Evolutionary conservation across 2,113 vertebrate species (phyloP).

Genomic region (Semnopithecus entellus): DNA sequence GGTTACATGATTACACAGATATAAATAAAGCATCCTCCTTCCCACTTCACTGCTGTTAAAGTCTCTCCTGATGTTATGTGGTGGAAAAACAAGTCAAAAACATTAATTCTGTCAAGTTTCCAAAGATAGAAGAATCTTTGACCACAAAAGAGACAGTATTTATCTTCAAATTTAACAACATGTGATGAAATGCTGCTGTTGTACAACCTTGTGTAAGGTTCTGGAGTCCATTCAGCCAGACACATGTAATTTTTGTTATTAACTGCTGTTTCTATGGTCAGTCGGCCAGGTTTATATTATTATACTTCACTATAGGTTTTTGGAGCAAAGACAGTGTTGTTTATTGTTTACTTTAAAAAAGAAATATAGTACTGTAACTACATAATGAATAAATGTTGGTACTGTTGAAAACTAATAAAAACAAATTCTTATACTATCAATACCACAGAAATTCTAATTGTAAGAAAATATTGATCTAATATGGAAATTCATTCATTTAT

Average conservation of each 20-base stretch:
- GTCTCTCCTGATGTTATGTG: not conserved
- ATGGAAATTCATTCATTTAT: not conserved
- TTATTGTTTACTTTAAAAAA: not conserved
- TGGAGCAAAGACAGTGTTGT: not conserved
- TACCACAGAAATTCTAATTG: not conserved
- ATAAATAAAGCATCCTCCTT: not conserved
- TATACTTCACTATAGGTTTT: not conserved
- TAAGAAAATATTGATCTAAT: not conserved
- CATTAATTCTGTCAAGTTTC: not conserved
- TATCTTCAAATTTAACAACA: not conserved
- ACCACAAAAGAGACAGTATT: not conserved
- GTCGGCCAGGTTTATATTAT: not conserved
- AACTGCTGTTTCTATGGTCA: not conserved
- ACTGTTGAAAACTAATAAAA: not conserved
- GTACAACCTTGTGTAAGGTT: not conserved
- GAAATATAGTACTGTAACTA: not conserved
- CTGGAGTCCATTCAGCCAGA: not conserved
- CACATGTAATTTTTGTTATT: not conserved
- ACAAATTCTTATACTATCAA: not conserved
- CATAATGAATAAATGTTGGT: not conserved
- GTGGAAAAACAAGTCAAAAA: not conserved
- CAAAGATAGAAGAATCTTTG: not conserved
- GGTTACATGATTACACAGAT: not conserved
- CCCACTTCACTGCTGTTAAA: not conserved
- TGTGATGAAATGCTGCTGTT: not conserved